Evolutionary conservation across 1,140 invertebrate genomes (phyloP), one percentile per base, ranked within the genome.

Genomic region (Pygmarrhopalites habei): DNA sequence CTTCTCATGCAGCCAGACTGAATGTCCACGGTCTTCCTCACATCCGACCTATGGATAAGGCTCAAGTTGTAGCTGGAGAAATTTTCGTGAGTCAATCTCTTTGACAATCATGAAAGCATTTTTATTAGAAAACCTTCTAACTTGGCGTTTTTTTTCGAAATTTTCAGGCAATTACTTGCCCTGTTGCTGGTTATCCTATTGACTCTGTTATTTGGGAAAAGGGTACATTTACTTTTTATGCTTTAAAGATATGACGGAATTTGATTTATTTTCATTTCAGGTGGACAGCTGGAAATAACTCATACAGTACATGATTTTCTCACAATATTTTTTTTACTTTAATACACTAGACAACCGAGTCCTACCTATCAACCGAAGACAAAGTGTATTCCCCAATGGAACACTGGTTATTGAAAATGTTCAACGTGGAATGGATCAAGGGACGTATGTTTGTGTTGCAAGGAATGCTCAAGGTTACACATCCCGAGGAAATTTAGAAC

Each of bases 361-460:
- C 10, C 79, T 98, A 49, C 94, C 94, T 51, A 93, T 94, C 75
- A 96, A 96, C 76, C 85, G 93, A 71, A 91, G 95, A 72, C 93
- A 97, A 73, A 90, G 92, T 72, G 91, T 95, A 19, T 92, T 90
- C 77, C 86, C 87, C 28, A 95, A 96, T 73, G 93, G 94, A 52
- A 95, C 91, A 0, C 81, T 98, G 1, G 89, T 93, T 55, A 92
- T 98, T 69, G 87, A 92, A 74, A 92, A 94, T 74, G 90, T 97
- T 1, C 92, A 96, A 76, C 82, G 91, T 29, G 82, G 84, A 67
- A 88, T 89, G 59, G 95, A 98, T 77, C 90, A 95, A 75, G 94
- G 94, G 1, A 88, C 86, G 1, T 97, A 97, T 78, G 92, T 88
- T 0, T 98, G 95, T 76, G 89, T 93, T 5, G 94, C 92, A 10